Percentiles rank a stretch among this genome's conserved stretches.
phyloP scores from a whole-genome alignment of 2,113 vertebrate genomes.

The Vireo altiloquus region DNA sequence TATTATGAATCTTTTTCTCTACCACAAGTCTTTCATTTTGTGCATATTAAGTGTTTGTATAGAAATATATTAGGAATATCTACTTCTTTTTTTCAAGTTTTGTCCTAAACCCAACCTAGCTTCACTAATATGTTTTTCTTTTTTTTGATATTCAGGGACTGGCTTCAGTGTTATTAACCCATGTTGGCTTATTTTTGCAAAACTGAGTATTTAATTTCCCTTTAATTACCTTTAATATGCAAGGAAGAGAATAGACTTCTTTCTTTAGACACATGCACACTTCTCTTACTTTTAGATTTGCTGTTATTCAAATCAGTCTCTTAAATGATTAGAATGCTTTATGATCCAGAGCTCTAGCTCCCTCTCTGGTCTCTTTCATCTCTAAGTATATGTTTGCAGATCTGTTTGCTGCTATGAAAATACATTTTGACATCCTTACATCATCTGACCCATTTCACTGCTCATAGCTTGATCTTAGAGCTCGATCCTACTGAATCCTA shows the following conservation, averaged over 20 bases:
- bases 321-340: neutral
- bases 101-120: neutral
- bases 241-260: neutral
- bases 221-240: neutral
- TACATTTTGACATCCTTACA: neutral
- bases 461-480: neutral
- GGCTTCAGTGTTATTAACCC: neutral
- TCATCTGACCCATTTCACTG: neutral
- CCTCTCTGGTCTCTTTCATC: neutral
- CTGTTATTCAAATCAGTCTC: neutral
- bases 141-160: neutral
- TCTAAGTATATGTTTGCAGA: neutral
- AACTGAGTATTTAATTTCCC: neutral
- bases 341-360: neutral
- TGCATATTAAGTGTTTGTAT: neutral
- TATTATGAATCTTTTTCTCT: neutral
- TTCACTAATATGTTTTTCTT: neutral
- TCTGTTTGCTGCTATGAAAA: neutral
- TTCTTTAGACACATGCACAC: accelerated
- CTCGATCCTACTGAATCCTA: neutral
- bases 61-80: neutral
- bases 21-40: accelerated
- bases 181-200: neutral
- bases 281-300: neutral
- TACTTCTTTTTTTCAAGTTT: neutral